These are phyloP conservation scores for Leptinotarsa haldemani DNA, from an alignment of 2,888 invertebrate genomes.

Conservation along the genomic window DNA sequence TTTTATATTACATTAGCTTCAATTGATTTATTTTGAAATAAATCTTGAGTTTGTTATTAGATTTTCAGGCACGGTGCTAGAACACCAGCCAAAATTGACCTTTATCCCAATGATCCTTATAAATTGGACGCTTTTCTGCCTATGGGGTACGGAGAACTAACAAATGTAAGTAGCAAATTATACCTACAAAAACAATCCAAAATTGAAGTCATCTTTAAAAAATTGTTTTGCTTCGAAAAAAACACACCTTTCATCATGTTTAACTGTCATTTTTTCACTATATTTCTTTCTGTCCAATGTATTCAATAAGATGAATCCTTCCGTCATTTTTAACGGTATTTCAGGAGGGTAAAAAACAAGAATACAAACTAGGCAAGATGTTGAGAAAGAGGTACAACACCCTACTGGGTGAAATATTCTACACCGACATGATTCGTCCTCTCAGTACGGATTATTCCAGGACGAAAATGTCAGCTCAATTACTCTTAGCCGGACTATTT, in stretches of 20 bases:
- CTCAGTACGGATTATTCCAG: slow-evolving; percentile 78
- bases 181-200: background rate
- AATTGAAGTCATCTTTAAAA: no score
- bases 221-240: no score
- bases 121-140: slow-evolving; percentile 74
- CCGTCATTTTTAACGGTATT: slow-evolving; percentile 27
- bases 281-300: no score
- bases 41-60: slow-evolving; percentile 60
- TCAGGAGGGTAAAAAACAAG: slow-evolving; percentile 64
- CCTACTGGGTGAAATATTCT: slow-evolving; percentile 64
- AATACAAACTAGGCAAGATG: slow-evolving; percentile 63
- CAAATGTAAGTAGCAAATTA: slow-evolving; percentile 71
- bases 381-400: slow-evolving; percentile 63
- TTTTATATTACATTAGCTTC: no score
- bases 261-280: no score
- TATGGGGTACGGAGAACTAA: slow-evolving; percentile 83
- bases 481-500: slow-evolving; percentile 78
- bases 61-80: slow-evolving; percentile 84
- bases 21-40: background rate
- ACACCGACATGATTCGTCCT: slow-evolving; percentile 65
- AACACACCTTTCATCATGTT: no score
- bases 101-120: slow-evolving; percentile 80
- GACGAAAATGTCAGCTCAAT: slow-evolving; percentile 79
- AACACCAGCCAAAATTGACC: slow-evolving; percentile 74
- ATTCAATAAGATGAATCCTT: no score